phyloP scores from a whole-genome alignment of 2,888 invertebrate species.

The Lasioglossum morio region DNA sequence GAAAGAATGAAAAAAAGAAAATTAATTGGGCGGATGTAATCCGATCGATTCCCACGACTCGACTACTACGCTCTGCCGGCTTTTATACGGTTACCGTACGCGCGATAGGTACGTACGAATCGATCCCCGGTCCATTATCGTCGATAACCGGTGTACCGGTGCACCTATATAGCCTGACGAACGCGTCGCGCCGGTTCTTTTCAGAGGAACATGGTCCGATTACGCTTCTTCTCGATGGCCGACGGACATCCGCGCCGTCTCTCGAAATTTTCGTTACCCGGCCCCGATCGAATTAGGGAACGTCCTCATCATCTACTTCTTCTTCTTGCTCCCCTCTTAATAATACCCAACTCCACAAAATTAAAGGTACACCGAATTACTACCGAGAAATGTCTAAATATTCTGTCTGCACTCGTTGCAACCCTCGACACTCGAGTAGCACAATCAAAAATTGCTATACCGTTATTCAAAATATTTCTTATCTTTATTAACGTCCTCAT shows the following conservation, averaged over 20 bases:
- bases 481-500: too few relatives aligned
- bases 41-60: slow-evolving; percentile 82
- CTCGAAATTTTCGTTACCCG: slow-evolving; percentile 27
- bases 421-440: too few relatives aligned
- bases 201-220: slow-evolving; percentile 32
- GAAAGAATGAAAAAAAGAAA: slow-evolving; percentile 62
- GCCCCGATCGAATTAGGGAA: slow-evolving; percentile 29
- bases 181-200: slow-evolving; percentile 47
- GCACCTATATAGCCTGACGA: background rate
- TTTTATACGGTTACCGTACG: slow-evolving; percentile 41
- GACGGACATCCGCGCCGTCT: slow-evolving; percentile 52
- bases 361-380: background rate
- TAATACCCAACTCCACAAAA: background rate
- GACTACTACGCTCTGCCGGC: slow-evolving; percentile 58
- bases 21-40: slow-evolving; percentile 83
- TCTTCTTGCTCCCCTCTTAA: background rate
- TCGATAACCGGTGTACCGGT: slow-evolving; percentile 66
- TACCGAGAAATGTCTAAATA: background rate
- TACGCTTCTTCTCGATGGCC: slow-evolving; percentile 34
- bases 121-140: slow-evolving; percentile 71
- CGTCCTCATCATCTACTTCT: background rate
- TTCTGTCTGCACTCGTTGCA: background rate
- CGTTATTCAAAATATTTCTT: too few relatives aligned
- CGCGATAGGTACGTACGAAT: slow-evolving; percentile 53
- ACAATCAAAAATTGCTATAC: too few relatives aligned